Evolutionary conservation across 1,140 invertebrate genomes (phyloP), one percentile per base, ranked within the genome.

Genomic region (Periplaneta americana): DNA sequence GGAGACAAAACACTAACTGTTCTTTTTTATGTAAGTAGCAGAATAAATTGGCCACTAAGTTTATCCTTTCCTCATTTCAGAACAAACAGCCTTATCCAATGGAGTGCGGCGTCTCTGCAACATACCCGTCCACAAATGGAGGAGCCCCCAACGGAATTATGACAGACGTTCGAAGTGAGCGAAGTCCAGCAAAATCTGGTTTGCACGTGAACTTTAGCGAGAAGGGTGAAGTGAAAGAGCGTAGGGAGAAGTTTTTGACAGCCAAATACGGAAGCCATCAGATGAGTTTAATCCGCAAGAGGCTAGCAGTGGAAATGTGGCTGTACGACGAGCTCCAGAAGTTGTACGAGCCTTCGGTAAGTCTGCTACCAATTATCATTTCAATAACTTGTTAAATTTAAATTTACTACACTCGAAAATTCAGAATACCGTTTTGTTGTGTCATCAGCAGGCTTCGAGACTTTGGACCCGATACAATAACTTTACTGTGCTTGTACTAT

Each of bases 261-360:
- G 97, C 97, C 83, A 98, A 98, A 88, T 99, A 98, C 86, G 97
- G 97, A 80, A 95, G 95, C 83, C 97, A 98, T 90, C 97, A 98
- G 90, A 99, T 98, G 97, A 96, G 94, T 85, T 92, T 98, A 83
- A 99, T 99, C 85, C 92, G 97, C 84, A 98, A 98, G 89, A 91
- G 97, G 86, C 90, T 98, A 81, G 94, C 95, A 17, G 97, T 98
- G 15, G 98, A 99, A 89, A 98, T 98, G 95, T 98, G 97, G 97
- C 92, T 99, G 74, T 98, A 97, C 88, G 97, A 98, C 86, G 95
- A 98, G 88, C 91, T 99, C 82, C 96, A 97, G 88, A 95, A 95
- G 86, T 91, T 98, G 48, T 98, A 97, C 86, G 94, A 96, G 84
- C 91, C 93, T 83, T 91, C 93, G 87, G 95, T 96, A 87, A 92